phyloP scores from a whole-genome alignment of 2,888 invertebrate species.

The Orthosia incerta region DNA sequence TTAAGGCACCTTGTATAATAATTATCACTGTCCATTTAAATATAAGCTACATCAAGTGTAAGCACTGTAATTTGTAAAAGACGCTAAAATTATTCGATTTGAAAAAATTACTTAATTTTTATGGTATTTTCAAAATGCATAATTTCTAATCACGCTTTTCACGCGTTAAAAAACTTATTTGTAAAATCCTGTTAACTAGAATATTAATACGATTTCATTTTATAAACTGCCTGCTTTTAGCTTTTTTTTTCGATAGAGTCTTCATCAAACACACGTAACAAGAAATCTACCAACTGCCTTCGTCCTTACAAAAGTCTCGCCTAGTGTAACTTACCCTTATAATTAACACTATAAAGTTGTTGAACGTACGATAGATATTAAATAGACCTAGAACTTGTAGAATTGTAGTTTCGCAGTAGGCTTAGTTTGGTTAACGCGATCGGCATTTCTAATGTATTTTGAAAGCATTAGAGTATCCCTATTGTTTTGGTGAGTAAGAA shows the following conservation, averaged over 20 bases:
- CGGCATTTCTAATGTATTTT: conserved; percentile 51
- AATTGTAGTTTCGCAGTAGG: conserved; percentile 65
- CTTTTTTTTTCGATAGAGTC: conserved; percentile 1
- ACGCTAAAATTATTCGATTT: conserved; percentile 38
- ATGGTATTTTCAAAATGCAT: conserved; percentile 28
- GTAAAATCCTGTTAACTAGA: conserved; percentile 2
- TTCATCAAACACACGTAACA: background rate
- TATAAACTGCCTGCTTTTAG: background rate
- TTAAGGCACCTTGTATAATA: conserved; percentile 84
- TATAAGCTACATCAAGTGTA: conserved; percentile 75
- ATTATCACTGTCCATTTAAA: conserved; percentile 85
- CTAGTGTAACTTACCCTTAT: conserved; percentile 42
- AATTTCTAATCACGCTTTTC: conserved; percentile 28
- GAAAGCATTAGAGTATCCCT: conserved; percentile 32
- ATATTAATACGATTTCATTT: conserved; percentile 6
- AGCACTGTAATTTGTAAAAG: conserved; percentile 62
- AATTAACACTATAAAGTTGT: conserved; percentile 53
- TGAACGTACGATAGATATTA: conserved; percentile 59
- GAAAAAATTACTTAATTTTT: conserved; percentile 22
- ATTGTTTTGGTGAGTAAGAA: conserved; percentile 35
- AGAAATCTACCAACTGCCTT: conserved; percentile 54
- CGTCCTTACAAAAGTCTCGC: conserved; percentile 50
- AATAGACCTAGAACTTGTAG: conserved; percentile 60
- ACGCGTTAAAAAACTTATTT: conserved; percentile 18
- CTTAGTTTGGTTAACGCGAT: conserved; percentile 57